phyloP scores from a whole-genome alignment of 2,113 vertebrate genomes.

The Toxotes jaculatrix region DNA sequence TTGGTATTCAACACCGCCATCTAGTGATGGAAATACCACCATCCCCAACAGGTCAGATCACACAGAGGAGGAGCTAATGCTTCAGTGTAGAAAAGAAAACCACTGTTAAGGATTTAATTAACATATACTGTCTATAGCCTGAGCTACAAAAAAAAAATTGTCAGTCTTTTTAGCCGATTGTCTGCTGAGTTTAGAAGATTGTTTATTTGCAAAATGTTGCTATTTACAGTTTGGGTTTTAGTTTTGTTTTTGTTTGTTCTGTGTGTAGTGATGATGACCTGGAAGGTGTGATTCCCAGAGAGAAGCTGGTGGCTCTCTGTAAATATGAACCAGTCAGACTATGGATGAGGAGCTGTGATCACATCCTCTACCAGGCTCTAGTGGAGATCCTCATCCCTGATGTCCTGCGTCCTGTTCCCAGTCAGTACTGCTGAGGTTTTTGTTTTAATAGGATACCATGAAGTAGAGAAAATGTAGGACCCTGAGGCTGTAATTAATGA shows the following conservation, averaged over 20 bases:
- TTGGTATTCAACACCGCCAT: conserved; percentile 92
- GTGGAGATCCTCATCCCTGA: conserved; percentile 98
- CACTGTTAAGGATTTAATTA: background rate
- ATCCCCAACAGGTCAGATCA: conserved; percentile 83
- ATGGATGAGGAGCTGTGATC: conserved; percentile 98
- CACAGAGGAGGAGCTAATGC: background rate
- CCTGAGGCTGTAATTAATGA: background rate
- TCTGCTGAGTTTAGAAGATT: background rate
- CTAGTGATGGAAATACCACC: conserved; percentile 85
- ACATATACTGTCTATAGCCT: background rate
- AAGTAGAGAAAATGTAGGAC: background rate
- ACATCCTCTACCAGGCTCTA: conserved; percentile 97
- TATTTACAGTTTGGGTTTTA: background rate
- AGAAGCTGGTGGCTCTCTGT: conserved; percentile 93
- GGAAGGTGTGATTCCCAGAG: conserved; percentile 87
- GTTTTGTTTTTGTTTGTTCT: background rate
- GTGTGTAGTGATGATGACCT: conserved; percentile 88
- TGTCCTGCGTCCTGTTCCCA: conserved; percentile 95
- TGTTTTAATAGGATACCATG: background rate
- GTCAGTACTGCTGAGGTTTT: conserved; percentile 82
- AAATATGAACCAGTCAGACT: conserved; percentile 91
- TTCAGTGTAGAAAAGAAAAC: background rate
- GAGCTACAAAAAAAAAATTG: background rate
- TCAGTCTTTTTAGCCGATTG: background rate
- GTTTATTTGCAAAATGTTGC: background rate